A percentile compares a stretch with the other conserved stretches of the same genome.
Evolutionary conservation across 2,888 invertebrate genomes (phyloP).

Genomic region (Synergus itoensis): DNA sequence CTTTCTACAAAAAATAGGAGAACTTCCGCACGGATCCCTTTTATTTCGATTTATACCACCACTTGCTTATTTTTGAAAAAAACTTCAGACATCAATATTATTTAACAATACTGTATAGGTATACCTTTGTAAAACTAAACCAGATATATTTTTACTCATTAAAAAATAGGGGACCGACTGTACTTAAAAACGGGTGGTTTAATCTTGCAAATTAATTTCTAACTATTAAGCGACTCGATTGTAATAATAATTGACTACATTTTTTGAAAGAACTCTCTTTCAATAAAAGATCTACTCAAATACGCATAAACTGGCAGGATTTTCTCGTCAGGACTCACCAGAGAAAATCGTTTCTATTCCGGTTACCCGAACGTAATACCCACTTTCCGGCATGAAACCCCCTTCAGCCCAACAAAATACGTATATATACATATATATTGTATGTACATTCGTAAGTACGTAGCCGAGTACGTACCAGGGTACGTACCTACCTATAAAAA

Average conservation of each 20-base stretch:
- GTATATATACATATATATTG: background rate
- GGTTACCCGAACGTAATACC: constrained; percentile 60
- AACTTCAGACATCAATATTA: background rate
- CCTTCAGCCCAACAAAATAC: constrained; percentile 29
- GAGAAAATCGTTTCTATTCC: constrained; percentile 60
- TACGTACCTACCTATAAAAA: constrained; percentile 46
- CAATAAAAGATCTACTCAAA: constrained; percentile 13
- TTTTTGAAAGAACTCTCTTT: background rate
- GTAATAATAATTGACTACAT: too few species aligned
- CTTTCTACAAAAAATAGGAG: background rate
- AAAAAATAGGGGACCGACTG: too few species aligned
- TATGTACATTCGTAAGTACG: background rate
- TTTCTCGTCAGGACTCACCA: constrained; percentile 47
- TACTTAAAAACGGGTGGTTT: background rate
- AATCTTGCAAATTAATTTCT: background rate
- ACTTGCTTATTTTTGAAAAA: background rate
- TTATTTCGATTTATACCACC: background rate
- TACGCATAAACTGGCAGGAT: constrained; percentile 47
- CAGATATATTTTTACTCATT: too few species aligned
- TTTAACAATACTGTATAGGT: background rate
- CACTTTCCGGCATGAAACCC: constrained; percentile 56
- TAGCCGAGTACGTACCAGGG: constrained; percentile 41
- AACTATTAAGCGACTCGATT: background rate
- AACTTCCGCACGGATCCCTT: background rate
- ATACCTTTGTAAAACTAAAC: too few species aligned